Conservation (phyloP, 2,888 invertebrate genomes). For the Argyresthia goedartella region DNA sequence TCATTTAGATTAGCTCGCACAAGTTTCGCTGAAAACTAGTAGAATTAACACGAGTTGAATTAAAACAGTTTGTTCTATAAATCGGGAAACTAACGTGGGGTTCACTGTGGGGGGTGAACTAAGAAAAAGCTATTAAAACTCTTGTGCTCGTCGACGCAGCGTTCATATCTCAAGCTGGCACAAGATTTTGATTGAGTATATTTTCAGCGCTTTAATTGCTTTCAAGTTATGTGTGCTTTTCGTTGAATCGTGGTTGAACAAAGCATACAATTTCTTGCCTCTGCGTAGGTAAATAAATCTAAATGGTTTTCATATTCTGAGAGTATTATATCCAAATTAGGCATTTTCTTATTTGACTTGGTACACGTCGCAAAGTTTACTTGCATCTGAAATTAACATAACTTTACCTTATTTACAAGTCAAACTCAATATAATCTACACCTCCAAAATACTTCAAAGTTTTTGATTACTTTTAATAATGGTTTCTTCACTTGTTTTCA, state of each 20-base stretch:
- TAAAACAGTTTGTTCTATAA: slow-evolving; percentile 23
- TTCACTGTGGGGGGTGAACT: slow-evolving; percentile 8
- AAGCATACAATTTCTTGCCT: not conserved
- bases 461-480: slow-evolving; percentile 9
- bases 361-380: too few species aligned
- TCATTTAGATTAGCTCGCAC: slow-evolving; percentile 6
- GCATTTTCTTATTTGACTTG: too few species aligned
- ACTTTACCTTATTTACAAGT: too few species aligned
- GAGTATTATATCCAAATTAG: too few species aligned
- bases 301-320: too few species aligned
- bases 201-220: not conserved
- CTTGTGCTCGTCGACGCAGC: slow-evolving; percentile 14
- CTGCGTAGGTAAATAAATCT: too few species aligned
- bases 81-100: slow-evolving; percentile 18
- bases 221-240: not conserved
- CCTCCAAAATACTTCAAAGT: too few species aligned
- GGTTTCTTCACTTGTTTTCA: slow-evolving; percentile 17
- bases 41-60: slow-evolving; percentile 25
- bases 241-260: not conserved
- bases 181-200: not conserved
- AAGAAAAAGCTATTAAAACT: slow-evolving; percentile 28
- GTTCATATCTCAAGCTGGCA: slow-evolving; percentile 10
- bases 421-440: too few species aligned
- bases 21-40: slow-evolving; percentile 18
- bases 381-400: too few species aligned